phyloP scores from a whole-genome alignment of 2,113 vertebrate genomes.

The Tachycineta bicolor region DNA sequence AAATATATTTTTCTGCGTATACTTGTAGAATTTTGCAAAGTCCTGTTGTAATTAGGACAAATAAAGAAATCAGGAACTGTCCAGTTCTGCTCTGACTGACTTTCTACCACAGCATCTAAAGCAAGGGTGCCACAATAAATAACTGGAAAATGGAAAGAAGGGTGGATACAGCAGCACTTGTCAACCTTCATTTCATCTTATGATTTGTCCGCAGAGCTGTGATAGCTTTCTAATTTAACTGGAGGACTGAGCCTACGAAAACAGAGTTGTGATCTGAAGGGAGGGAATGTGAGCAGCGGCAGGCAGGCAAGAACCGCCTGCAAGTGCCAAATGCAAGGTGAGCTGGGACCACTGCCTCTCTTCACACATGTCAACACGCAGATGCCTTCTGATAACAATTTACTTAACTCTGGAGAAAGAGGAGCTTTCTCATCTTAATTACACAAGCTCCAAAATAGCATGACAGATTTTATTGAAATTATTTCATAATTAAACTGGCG shows the following conservation, averaged over 20 bases:
- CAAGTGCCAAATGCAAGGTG: conserved; percentile 13
- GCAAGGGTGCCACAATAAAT: background rate
- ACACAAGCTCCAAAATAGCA: background rate
- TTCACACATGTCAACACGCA: conserved; percentile 28
- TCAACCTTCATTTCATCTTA: background rate
- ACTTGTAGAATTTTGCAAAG: background rate
- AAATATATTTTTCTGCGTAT: background rate
- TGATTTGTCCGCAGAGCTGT: background rate
- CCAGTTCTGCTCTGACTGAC: background rate
- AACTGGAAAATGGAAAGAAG: background rate
- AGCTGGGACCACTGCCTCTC: conserved; percentile 10
- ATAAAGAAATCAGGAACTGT: background rate
- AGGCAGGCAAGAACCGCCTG: background rate
- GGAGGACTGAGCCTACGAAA: background rate
- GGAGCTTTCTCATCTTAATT: conserved; percentile 10
- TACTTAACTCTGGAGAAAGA: background rate
- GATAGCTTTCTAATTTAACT: background rate
- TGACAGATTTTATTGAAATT: background rate
- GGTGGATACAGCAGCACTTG: background rate
- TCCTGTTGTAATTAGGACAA: background rate
- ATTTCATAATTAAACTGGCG: background rate
- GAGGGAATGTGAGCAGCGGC: background rate
- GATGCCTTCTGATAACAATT: conserved; percentile 30
- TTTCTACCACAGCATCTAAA: background rate
- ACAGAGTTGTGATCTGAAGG: background rate